Evolutionary conservation across 2,888 invertebrate species (phyloP).

Genomic region (Lysandra bellargus): DNA sequence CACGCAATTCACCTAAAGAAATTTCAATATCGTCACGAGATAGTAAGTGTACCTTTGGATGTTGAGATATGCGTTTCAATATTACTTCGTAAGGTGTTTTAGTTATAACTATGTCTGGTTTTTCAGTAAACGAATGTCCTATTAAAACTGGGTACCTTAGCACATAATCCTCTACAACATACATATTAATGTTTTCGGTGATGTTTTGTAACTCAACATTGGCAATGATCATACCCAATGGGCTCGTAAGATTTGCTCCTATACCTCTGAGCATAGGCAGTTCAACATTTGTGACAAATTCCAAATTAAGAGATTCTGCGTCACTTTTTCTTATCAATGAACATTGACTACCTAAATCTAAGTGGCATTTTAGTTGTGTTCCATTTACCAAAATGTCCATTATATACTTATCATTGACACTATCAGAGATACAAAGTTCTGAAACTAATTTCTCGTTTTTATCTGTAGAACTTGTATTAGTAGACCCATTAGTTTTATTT

Average conservation of each 20-base stretch:
- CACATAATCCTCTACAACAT: too few species aligned
- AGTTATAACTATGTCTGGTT: too few species aligned
- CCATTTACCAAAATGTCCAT: constrained; percentile 36
- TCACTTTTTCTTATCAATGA: too few species aligned
- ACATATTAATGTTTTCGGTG: too few species aligned
- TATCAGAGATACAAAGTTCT: not conserved
- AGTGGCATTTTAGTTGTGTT: not conserved
- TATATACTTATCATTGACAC: constrained; percentile 34
- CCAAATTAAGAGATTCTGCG: too few species aligned
- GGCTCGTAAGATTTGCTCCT: constrained; percentile 35
- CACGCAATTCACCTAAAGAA: not conserved
- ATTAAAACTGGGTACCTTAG: constrained; percentile 38
- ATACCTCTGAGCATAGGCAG: constrained; percentile 14
- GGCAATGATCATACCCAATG: constrained; percentile 36
- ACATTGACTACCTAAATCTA: too few species aligned
- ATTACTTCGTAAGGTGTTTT: constrained; percentile 16
- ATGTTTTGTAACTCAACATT: constrained; percentile 25
- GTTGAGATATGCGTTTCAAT: not conserved
- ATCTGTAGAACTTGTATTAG: not conserved
- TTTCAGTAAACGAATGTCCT: constrained; percentile 42
- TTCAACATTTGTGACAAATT: constrained; percentile 26
- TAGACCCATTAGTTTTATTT: not conserved
- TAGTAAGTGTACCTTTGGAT: constrained; percentile 18
- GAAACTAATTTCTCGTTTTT: constrained; percentile 24
- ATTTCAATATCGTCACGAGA: not conserved